These are phyloP conservation scores for Omphaloscelis lunosa DNA, from an alignment of 2,888 invertebrate genomes.

Conservation along the genomic window DNA sequence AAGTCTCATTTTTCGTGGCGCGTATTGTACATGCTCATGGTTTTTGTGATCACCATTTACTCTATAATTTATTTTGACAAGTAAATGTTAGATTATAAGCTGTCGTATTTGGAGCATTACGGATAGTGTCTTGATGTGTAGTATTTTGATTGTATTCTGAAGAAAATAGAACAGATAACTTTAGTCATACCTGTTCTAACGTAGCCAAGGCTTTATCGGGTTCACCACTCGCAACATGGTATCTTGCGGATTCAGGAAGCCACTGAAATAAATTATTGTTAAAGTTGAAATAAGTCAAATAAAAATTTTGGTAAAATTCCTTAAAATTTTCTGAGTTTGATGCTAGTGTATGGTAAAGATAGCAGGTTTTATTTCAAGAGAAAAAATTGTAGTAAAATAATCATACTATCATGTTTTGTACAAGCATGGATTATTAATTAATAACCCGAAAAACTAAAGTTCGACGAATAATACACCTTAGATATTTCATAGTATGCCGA, in stretches of 20 bases:
- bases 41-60: neutral
- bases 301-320: neutral
- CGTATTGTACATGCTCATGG: neutral
- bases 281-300: neutral
- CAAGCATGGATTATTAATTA: neutral
- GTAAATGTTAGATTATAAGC: neutral
- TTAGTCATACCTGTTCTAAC: constrained; percentile 92
- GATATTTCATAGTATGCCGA: neutral
- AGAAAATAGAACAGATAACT: neutral
- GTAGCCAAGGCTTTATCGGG: constrained; percentile 96
- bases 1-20: too few species aligned
- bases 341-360: neutral
- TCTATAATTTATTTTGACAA: neutral
- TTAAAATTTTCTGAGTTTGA: neutral
- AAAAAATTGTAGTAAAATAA: too few species aligned
- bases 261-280: constrained; percentile 91
- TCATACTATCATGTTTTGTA: neutral
- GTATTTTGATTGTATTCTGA: neutral
- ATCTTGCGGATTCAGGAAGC: constrained; percentile 98
- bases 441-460: neutral
- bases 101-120: neutral
- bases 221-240: constrained; percentile 96
- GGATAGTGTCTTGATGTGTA: neutral
- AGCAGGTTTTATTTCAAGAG: neutral
- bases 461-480: neutral